Percentiles rank a stretch among this genome's conserved stretches.
Conservation (phyloP, 2,113 vertebrate species). For the Nipponia nippon region DNA sequence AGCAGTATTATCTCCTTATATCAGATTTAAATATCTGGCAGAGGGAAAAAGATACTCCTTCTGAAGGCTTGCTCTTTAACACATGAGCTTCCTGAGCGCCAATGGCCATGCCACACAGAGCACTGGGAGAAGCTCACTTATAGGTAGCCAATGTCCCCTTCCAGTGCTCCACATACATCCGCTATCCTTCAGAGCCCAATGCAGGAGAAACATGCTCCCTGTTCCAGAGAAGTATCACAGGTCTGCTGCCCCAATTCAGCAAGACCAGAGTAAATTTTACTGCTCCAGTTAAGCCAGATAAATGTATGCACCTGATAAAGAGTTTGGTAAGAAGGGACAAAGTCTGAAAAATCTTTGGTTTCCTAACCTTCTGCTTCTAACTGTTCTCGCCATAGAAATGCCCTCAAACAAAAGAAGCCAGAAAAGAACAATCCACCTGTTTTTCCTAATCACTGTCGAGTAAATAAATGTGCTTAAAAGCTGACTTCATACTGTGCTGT, state of each 20-base stretch:
- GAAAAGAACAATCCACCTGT: neutral
- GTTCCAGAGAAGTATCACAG: neutral
- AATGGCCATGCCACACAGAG: neutral
- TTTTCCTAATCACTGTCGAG: neutral
- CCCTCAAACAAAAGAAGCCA: neutral
- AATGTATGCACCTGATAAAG: neutral
- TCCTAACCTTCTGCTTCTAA: neutral
- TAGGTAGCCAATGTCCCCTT: neutral
- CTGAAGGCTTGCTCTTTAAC: neutral
- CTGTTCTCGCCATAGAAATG: neutral
- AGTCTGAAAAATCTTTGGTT: neutral
- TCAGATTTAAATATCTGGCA: neutral
- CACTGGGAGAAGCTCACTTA: neutral
- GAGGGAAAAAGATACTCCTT: neutral
- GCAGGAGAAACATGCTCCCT: neutral
- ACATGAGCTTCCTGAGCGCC: neutral
- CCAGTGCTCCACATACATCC: neutral
- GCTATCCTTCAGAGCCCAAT: neutral
- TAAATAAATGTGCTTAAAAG: constrained; percentile 41
- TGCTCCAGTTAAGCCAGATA: neutral
- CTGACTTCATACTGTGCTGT: neutral
- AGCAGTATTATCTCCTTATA: neutral
- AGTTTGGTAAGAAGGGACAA: neutral
- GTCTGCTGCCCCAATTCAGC: neutral
- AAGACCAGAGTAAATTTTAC: neutral